Base-by-base conservation (phyloP, 2,888 invertebrate species). In the Ophion ellenae region DNA sequence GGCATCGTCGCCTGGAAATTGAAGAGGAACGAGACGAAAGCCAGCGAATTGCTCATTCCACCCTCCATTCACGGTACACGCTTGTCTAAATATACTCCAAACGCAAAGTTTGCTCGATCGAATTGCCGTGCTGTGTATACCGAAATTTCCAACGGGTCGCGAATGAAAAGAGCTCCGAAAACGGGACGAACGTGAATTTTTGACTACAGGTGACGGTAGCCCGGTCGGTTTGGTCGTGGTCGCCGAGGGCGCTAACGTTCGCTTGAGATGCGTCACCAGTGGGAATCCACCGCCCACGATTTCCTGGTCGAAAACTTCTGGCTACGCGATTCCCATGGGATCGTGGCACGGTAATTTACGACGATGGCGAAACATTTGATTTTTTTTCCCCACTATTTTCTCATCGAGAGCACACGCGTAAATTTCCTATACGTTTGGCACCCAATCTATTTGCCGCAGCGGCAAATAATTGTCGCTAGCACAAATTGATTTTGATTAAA, bases 221-320 rank as follows among this genome's bases (percentile, higher is more conserved):
- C 81, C 89, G 24, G 90, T 81, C 36, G 86, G 79, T 28, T 95
- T 96, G 10, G 95, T 97, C 74, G 96, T 97, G 79, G 97, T 98
- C 1, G 95, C 96, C 53, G 98, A 98, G 94, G 97, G 97, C 0
- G 97, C 97, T 84, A 97, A 97, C 74, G 95, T 98, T 69, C 96
- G 97, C n/a, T 95, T 98, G 91, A 96, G 96, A 89, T 98, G 98
- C 93, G 96, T 96, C 40, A 97, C 97, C 0, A 96, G 96, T 88
- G 98, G 98, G 2, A 95, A 95, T 63, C 98, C 98, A 0, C 95
- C 95, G 74, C 98, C 98, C 0, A 94, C 95, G 11, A 96, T 98
- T 53, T 97, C 97, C 89, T 98, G 98, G 98, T 95, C 95, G 77
- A 95, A 96, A 90, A 94, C 95, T 67, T 96, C 96, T 93, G 97